Conservation (phyloP, 2,797 vertebrate species). For the Leptatherina wallacei region DNA sequence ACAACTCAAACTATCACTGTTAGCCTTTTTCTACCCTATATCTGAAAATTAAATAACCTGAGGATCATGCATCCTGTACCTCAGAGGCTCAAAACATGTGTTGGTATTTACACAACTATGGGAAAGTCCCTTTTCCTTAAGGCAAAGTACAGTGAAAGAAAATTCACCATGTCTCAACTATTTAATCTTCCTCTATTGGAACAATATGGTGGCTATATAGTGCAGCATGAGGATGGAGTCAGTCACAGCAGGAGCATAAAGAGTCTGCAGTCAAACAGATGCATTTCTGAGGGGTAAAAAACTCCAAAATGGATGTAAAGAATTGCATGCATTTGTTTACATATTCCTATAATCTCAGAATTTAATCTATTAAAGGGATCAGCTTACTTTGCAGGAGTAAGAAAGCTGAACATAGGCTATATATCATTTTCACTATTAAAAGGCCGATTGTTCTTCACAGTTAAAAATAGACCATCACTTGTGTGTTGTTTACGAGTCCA, state of each 20-base stretch:
- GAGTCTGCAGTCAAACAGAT: neutral
- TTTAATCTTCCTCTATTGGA: slow-evolving; percentile 48
- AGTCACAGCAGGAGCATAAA: neutral
- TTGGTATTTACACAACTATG: slow-evolving; percentile 12
- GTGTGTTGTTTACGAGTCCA: neutral
- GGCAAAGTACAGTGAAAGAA: slow-evolving; percentile 35
- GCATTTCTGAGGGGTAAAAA: neutral
- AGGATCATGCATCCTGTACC: slow-evolving; percentile 1
- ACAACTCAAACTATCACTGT: neutral
- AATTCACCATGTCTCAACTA: slow-evolving; percentile 42
- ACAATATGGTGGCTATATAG: slow-evolving; percentile 35
- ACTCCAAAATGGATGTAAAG: neutral
- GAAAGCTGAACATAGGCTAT: neutral
- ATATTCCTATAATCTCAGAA: neutral
- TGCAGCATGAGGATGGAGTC: neutral
- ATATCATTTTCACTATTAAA: neutral
- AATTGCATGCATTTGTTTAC: slow-evolving; percentile 7
- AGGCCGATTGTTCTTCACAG: neutral
- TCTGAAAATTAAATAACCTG: neutral
- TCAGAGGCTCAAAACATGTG: slow-evolving; percentile 13
- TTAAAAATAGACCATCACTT: slow-evolving; percentile 18
- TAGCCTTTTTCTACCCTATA: neutral
- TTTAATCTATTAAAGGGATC: neutral
- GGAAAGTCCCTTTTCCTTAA: slow-evolving; percentile 12
- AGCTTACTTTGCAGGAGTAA: neutral